Evolutionary conservation across 2,113 vertebrate species (phyloP), one percentile per base, ranked within the genome.

Genomic region (Regulus satrapa): DNA sequence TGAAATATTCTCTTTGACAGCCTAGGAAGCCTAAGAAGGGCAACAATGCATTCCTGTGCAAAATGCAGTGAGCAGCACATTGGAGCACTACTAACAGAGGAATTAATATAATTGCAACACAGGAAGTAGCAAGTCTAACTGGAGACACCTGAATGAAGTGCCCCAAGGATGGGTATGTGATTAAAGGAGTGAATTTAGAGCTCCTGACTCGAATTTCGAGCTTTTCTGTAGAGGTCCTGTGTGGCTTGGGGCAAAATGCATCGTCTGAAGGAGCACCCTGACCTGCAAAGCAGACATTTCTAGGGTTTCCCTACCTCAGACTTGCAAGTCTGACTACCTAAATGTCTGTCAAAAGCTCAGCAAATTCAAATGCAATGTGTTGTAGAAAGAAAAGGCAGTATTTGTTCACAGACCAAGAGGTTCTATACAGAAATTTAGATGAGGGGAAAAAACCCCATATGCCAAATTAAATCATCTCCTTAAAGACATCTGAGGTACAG

Each of bases 1-100:
- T 67, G 79, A 88, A 92, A 74, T 69, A 80, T 49, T 92, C 58
- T 92, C 63, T 92, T 66, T 86, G 82, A 84, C 88, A 95, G 72
- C 78, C 75, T 74, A 20, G 52, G n/a, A 67, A 95, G 72, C 78
- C 75, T 74, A 20, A 48, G n/a, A 67, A 55, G 56, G 90, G 67
- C 89, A 85, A 2, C 10, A 5, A 61, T 66, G 62, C 81, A 93
- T 96, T 93, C 75, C 92, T 71, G 8, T 58, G 84, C 74, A 91
- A 58, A 88, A 89, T 68, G 89, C 87, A 83, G 82, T 17, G 43
- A 58, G 64, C 54, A 88, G 74, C 41, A 18, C 54, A 24, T 6
- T 76, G 87, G 78, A 92, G 78, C 67, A 20, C 43, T 61, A 6
- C 64, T 89, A 55, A 59, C 82, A 77, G 62, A 94, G 51, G 55